A percentile compares a stretch with the other conserved stretches of the same genome.
These are phyloP conservation scores for Rhinogobius similis DNA, from an alignment of 2,113 vertebrate species.

Conservation along the genomic window DNA sequence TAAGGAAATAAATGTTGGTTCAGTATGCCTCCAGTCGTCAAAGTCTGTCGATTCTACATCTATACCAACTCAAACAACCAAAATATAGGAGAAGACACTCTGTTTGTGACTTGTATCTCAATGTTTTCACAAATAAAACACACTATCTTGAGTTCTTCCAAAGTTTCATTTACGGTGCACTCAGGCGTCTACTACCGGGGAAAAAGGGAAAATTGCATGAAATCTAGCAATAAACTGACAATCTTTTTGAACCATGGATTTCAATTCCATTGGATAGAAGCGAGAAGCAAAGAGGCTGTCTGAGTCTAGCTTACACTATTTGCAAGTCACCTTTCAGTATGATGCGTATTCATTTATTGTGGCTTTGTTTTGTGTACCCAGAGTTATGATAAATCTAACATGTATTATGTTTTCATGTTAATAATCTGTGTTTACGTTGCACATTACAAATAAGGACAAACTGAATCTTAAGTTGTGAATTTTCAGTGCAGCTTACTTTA, in stretches of 20 bases:
- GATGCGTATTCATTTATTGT: background rate
- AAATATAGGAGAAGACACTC: slow-evolving; percentile 10
- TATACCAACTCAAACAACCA: slow-evolving; percentile 7
- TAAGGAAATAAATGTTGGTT: slow-evolving; percentile 30
- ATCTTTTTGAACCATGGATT: background rate
- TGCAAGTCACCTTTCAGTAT: background rate
- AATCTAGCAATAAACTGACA: background rate
- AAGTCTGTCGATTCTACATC: no score
- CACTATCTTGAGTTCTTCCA: background rate
- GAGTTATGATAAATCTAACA: no score
- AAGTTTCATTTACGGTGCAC: background rate
- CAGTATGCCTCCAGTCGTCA: slow-evolving; percentile 15
- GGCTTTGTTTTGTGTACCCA: background rate
- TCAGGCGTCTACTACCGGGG: background rate
- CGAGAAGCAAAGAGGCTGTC: background rate
- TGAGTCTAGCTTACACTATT: background rate
- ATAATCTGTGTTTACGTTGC: background rate
- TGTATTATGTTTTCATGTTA: background rate
- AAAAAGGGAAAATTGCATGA: background rate
- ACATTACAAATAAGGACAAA: background rate
- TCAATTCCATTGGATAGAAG: background rate
- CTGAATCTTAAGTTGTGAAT: no score
- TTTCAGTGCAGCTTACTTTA: no score
- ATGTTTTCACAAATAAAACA: background rate
- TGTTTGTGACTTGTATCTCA: no score